Conservation (phyloP, 2,113 vertebrate species). For the Solea solea region DNA sequence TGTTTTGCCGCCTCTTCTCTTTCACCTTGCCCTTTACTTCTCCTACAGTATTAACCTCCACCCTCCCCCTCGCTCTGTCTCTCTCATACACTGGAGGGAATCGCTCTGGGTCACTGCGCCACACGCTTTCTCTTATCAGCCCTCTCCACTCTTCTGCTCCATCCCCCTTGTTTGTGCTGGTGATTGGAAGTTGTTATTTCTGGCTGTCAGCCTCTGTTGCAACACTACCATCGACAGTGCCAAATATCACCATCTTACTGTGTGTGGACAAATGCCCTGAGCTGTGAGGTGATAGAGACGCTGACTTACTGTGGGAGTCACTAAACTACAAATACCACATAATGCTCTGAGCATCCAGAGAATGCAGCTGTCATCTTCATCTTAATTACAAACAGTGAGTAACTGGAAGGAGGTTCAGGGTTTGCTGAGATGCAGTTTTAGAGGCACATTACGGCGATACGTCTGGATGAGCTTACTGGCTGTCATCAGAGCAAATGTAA, state of each 20-base stretch:
- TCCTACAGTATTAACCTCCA: slow-evolving; percentile 22
- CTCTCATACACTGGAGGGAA: slow-evolving; percentile 47
- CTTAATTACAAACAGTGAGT: slow-evolving; percentile 18
- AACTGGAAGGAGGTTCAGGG: slow-evolving; percentile 7
- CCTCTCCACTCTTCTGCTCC: slow-evolving; percentile 55
- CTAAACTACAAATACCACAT: slow-evolving; percentile 53
- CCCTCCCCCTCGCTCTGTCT: slow-evolving; percentile 28
- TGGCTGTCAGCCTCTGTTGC: slow-evolving; percentile 27
- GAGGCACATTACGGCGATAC: neutral
- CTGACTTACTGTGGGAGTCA: slow-evolving; percentile 16
- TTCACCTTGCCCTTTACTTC: slow-evolving; percentile 46
- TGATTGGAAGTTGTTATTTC: slow-evolving; percentile 41
- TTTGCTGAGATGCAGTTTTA: slow-evolving; percentile 2
- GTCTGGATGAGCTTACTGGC: neutral
- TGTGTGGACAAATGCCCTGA: slow-evolving; percentile 15
- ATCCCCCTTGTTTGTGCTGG: slow-evolving; percentile 37
- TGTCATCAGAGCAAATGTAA: slow-evolving; percentile 1
- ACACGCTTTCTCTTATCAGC: slow-evolving; percentile 68
- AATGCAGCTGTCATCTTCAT: slow-evolving; percentile 36
- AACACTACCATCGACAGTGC: slow-evolving; percentile 21
- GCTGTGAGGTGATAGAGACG: slow-evolving; percentile 39
- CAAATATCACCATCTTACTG: slow-evolving; percentile 22
- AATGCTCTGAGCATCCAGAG: slow-evolving; percentile 29
- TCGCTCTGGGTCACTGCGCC: slow-evolving; percentile 59
- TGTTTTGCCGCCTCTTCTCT: slow-evolving; percentile 42